Evolutionary conservation across 2,888 invertebrate genomes (phyloP), one percentile per base, ranked within the genome.

Genomic region (Hetaerina titia): DNA sequence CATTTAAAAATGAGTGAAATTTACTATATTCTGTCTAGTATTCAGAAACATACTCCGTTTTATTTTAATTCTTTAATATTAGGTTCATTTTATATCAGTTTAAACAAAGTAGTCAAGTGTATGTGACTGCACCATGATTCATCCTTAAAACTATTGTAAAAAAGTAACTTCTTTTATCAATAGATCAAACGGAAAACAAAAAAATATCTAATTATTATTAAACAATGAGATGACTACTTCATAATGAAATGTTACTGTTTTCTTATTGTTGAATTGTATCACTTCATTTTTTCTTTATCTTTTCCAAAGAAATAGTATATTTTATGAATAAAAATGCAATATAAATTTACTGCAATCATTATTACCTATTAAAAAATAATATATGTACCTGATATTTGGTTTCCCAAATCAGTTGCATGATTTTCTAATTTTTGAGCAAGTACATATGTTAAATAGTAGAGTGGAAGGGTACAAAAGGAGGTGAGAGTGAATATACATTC

Each of bases 341-440:
- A 15, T 7, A 58, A 89, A 25, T n/a, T 57, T 89, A n/a, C 25
- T 11, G 7, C 2, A 58, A 58, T 25, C 11, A n/a, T 58, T 19
- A 58, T 17, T 89, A 25, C 17, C 89, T 58, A 58, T 60, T 58
- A 9, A 56, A 2, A 22, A 13, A 58, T 57, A 89, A 25, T 63
- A 63, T 2, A 63, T 63, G 8, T 17, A 92, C 92, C 92, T 31
- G 69, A n/a, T 6, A 69, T 17, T 69, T 92, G 56, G 13, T 56
- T 74, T 74, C 56, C 56, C 45, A 69, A 5, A 0, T 45, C 64
- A 22, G 92, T 56, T 19, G 56, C 22, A n/a, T 92, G n/a, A 57
- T 25, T 92, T 69, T 92, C 92, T 74, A 92, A 56, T 92, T n/a
- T 92, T n/a, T 92, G 64, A 92, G 74, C 57, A 22, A 92, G 56